These are phyloP conservation scores for Tigriopus japonicus DNA, from an alignment of 1,140 invertebrate genomes.

Conservation along the genomic window DNA sequence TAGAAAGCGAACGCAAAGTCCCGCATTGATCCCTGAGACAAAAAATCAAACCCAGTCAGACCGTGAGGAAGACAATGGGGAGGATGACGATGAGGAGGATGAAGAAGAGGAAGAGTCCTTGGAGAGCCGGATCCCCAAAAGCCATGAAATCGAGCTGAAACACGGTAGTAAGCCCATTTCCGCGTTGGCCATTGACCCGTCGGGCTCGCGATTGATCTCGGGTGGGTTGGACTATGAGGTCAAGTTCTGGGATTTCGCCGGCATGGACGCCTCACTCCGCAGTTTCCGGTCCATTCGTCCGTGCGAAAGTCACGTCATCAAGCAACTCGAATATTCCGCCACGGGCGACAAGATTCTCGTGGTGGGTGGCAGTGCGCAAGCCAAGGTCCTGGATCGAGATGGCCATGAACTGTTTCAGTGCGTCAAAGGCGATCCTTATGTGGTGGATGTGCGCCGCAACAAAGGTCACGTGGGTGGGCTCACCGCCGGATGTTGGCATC, in stretches of 20 bases:
- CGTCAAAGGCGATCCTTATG: slow-evolving; percentile 82
- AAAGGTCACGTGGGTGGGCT: slow-evolving; percentile 88
- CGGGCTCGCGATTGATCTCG: slow-evolving; percentile 71
- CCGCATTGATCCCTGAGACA: not conserved
- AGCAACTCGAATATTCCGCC: slow-evolving; percentile 16
- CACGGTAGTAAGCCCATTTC: slow-evolving; percentile 72
- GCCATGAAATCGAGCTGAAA: slow-evolving; percentile 55
- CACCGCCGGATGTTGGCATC: slow-evolving; percentile 84
- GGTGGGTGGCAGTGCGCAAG: slow-evolving; percentile 60
- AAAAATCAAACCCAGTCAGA: not conserved
- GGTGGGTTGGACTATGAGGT: slow-evolving; percentile 73
- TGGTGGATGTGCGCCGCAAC: slow-evolving; percentile 78
- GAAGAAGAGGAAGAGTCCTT: slow-evolving; percentile 11
- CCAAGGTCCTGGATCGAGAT: slow-evolving; percentile 86
- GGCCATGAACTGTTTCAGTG: slow-evolving; percentile 90
- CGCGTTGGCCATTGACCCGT: slow-evolving; percentile 70
- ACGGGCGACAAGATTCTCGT: slow-evolving; percentile 83
- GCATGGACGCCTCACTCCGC: slow-evolving; percentile 77
- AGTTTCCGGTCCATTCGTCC: slow-evolving; percentile 81
- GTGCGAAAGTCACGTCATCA: slow-evolving; percentile 49
- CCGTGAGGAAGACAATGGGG: slow-evolving; percentile 9
- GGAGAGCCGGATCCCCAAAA: slow-evolving; percentile 43
- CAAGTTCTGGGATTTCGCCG: slow-evolving; percentile 92
- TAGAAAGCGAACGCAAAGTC: no score
- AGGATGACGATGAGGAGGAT: slow-evolving; percentile 15